Evolutionary conservation across 1,140 invertebrate genomes (phyloP), one percentile per base, ranked within the genome.

Genomic region (Drosophila subobscura): DNA sequence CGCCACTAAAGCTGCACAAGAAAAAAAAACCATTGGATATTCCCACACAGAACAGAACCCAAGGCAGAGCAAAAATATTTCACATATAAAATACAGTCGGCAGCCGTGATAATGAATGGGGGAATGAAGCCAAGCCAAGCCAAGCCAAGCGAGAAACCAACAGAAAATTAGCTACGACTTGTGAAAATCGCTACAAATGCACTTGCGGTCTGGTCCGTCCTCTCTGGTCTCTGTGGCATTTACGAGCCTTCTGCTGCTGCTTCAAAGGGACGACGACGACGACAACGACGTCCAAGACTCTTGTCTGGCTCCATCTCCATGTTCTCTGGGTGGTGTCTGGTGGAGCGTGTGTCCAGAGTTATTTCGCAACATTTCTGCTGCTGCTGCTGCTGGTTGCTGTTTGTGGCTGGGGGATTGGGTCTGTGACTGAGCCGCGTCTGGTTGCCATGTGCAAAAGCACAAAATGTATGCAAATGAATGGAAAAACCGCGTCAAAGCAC

Each of bases 381-480:
- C 50, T 22, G 52, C n/a, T 51, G 10, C 33, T 37, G 8, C 8
- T 37, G 33, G 25, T 27, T 27, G 25, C 8, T 37, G 33, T 4
- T 37, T 8, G 25, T 27, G 5, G 25, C 8, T 33, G 33, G 33
- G 52, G 46, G 59, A 55, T 51, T 29, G 25, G 29, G 14, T 47
- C 45, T 51, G 50, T 57, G 57, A 41, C 50, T 37, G 57, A 49
- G 55, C 59, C 61, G 58, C 65, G 83, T 88, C 83, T 86, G 83
- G 63, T 58, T 68, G 47, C 71, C 83, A 86, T 86, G 71, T 86
- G 81, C 81, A 77, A 40, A 56, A 64, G 57, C 44, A 12, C 33
- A 55, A 77, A 83, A 80, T 76, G 66, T 78, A 86, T 86, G 83
- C 83, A 86, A 86, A 86, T 86, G 81, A 86, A 88, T 88, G 83